Conservation (phyloP, 2,113 vertebrate species). For the Hipposideros armiger region DNA sequence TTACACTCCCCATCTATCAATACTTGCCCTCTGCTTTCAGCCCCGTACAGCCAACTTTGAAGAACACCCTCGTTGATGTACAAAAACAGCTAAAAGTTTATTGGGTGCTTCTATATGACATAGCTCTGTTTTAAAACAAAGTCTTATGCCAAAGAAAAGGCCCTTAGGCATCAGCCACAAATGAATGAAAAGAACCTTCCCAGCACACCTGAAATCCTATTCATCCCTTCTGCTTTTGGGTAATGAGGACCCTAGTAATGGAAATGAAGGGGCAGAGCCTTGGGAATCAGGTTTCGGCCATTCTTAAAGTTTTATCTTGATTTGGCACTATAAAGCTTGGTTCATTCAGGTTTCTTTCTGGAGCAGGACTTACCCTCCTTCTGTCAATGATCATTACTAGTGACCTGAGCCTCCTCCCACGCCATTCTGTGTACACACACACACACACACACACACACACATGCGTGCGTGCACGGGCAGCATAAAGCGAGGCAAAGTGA, state of each 20-base stretch:
- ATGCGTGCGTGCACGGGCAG: not conserved
- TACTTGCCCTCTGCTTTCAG: not conserved
- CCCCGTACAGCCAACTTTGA: not conserved
- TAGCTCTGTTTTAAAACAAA: constrained; percentile 2
- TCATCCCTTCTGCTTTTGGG: not conserved
- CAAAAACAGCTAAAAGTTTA: not conserved
- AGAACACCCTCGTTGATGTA: not conserved
- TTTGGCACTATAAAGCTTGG: not conserved
- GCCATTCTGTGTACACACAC: not conserved
- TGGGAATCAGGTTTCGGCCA: not conserved
- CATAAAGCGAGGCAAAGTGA: not conserved
- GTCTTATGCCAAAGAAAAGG: constrained; percentile 22
- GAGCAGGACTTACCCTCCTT: not conserved
- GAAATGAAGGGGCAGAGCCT: not conserved
- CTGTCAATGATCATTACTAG: not conserved
- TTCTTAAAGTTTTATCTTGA: not conserved
- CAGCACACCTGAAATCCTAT: not conserved
- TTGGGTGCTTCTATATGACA: not conserved
- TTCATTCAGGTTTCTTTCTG: not conserved
- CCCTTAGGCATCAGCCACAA: not conserved
- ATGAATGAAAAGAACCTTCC: not conserved
- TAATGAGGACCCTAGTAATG: not conserved
- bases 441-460: not conserved
- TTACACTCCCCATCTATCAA: not conserved
- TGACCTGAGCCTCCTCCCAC: not conserved